phyloP scores from a whole-genome alignment of 2,113 vertebrate genomes.

The Hippoglossus stenolepis region DNA sequence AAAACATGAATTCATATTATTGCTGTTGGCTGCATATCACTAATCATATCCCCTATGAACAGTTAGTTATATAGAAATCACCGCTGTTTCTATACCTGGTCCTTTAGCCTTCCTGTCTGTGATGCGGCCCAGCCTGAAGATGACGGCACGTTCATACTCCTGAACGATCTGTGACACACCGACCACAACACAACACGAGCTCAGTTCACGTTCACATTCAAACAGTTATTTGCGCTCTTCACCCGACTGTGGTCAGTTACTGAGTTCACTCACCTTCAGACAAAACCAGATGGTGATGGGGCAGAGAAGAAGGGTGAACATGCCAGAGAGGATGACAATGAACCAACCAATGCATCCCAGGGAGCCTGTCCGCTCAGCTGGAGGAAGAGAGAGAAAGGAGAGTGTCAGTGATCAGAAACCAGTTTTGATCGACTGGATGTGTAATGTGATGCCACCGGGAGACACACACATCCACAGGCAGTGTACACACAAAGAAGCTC shows the following conservation, averaged over 20 bases:
- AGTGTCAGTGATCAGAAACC: not conserved
- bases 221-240: not conserved
- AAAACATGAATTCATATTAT: not conserved
- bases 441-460: not conserved
- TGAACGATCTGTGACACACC: slow-evolving; percentile 84
- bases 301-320: slow-evolving; percentile 83
- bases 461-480: not conserved
- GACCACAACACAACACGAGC: not conserved
- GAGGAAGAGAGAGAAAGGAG: not conserved
- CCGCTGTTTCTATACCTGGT: slow-evolving; percentile 82
- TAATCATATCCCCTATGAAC: not conserved
- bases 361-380: slow-evolving; percentile 77
- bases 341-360: slow-evolving; percentile 87
- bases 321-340: slow-evolving; percentile 82
- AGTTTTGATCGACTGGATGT: not conserved
- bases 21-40: not conserved
- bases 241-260: not conserved
- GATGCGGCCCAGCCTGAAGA: slow-evolving; percentile 89
- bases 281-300: slow-evolving; percentile 89
- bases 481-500: no score
- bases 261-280: slow-evolving; percentile 85
- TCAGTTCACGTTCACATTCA: not conserved
- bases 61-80: not conserved
- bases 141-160: slow-evolving; percentile 91
- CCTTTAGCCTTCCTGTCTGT: slow-evolving; percentile 88